Evolutionary conservation across 2,888 invertebrate species (phyloP).

Genomic region (Aquatica leii): DNA sequence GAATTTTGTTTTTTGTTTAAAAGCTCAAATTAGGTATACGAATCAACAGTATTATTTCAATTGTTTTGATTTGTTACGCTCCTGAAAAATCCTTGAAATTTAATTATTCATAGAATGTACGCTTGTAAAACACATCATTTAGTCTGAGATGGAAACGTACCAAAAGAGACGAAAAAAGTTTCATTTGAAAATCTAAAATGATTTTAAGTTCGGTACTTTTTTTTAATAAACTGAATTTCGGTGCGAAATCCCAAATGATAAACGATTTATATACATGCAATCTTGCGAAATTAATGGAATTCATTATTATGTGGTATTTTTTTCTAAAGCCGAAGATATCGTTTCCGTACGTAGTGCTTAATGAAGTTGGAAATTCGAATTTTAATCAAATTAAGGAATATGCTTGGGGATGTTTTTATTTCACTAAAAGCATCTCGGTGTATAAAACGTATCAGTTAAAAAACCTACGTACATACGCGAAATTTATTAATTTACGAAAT

Average conservation of each 20-base stretch:
- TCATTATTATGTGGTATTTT: conserved; percentile 13
- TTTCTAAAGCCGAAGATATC: conserved; percentile 7
- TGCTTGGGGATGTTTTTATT: neutral
- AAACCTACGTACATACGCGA: neutral
- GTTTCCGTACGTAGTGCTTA: conserved; percentile 5
- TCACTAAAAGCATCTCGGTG: neutral
- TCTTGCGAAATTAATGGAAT: conserved; percentile 15
- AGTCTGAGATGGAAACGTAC: too few relatives aligned
- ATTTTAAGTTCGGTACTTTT: conserved; percentile 11
- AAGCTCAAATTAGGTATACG: too few relatives aligned
- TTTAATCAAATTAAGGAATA: conserved; percentile 14
- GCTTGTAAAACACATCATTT: too few relatives aligned
- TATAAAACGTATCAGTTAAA: neutral
- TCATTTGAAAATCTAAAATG: conserved; percentile 7
- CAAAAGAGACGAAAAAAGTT: neutral
- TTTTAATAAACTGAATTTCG: conserved; percentile 11
- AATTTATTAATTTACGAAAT: too few relatives aligned
- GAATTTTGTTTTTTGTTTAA: too few relatives aligned
- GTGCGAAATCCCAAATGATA: conserved; percentile 13
- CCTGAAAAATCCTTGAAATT: too few relatives aligned
- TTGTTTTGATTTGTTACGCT: too few relatives aligned
- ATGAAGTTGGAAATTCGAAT: conserved; percentile 21
- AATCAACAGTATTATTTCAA: too few relatives aligned
- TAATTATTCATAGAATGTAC: too few relatives aligned
- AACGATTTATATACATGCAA: conserved; percentile 12